Conservation (phyloP, 2,888 invertebrate genomes). For the Coleophora flavipennella region DNA sequence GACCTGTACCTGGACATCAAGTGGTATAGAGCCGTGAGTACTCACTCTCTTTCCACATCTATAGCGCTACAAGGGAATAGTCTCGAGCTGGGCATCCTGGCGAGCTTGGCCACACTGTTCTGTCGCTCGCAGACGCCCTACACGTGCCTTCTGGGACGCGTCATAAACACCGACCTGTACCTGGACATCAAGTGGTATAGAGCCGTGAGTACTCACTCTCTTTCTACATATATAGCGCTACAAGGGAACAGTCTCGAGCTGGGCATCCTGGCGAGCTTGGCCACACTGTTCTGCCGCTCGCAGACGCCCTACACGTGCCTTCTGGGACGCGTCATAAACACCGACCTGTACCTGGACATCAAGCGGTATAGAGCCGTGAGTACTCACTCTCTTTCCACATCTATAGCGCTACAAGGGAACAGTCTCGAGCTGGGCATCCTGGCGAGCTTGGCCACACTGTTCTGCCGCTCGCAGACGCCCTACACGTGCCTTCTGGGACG, state of each 20-base stretch:
- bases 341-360: background rate
- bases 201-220: background rate
- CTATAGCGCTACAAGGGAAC: too few species aligned
- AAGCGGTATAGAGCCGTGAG: background rate
- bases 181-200: background rate
- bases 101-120: conserved; percentile 82
- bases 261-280: conserved; percentile 81
- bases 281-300: conserved; percentile 80
- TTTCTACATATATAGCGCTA: too few species aligned
- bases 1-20: background rate
- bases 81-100: conserved; percentile 80
- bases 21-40: background rate
- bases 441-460: conserved; percentile 80
- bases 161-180: background rate
- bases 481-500: conserved; percentile 80
- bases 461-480: conserved; percentile 79
- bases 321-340: conserved; percentile 29
- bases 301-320: conserved; percentile 79
- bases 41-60: too few species aligned
- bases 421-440: conserved; percentile 84
- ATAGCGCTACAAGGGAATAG: too few species aligned
- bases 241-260: too few species aligned
- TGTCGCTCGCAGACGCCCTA: conserved; percentile 79
- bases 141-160: conserved; percentile 69
- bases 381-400: too few species aligned